Evolutionary conservation across 2,888 invertebrate species (phyloP).

Genomic region (Papilio demoleus): DNA sequence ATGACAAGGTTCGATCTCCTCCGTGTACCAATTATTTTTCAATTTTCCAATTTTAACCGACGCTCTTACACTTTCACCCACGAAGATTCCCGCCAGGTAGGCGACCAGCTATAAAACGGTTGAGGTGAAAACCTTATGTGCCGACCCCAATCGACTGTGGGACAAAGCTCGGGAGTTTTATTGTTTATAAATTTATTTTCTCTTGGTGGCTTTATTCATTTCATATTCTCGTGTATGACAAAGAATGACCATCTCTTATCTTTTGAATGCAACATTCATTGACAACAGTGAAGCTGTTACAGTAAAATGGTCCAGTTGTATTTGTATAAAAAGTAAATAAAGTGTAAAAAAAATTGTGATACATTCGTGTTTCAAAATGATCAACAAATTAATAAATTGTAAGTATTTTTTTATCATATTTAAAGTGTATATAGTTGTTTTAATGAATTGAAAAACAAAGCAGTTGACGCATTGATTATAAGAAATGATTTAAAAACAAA

Average conservation of each 20-base stretch:
- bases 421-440: neutral
- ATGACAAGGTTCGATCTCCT: too few species aligned
- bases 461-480: neutral
- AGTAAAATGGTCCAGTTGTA: neutral
- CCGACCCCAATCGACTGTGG: too few species aligned
- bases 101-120: too few species aligned
- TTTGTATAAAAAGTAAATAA: neutral
- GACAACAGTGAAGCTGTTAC: slow-evolving; percentile 3
- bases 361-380: slow-evolving; percentile 19
- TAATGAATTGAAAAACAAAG: neutral
- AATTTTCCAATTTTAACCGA: too few species aligned
- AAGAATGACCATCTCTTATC: slow-evolving; percentile 22
- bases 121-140: too few species aligned
- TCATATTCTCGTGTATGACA: neutral
- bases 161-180: too few species aligned
- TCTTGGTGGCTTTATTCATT: neutral
- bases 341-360: neutral
- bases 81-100: too few species aligned
- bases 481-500: neutral
- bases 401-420: slow-evolving; percentile 15
- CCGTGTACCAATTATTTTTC: too few species aligned
- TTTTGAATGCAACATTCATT: slow-evolving; percentile 9
- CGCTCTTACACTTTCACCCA: too few species aligned
- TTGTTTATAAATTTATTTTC: too few species aligned
- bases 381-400: slow-evolving; percentile 24